Base-by-base conservation (phyloP, 2,113 vertebrate species). In the Connochaetes taurinus region DNA sequence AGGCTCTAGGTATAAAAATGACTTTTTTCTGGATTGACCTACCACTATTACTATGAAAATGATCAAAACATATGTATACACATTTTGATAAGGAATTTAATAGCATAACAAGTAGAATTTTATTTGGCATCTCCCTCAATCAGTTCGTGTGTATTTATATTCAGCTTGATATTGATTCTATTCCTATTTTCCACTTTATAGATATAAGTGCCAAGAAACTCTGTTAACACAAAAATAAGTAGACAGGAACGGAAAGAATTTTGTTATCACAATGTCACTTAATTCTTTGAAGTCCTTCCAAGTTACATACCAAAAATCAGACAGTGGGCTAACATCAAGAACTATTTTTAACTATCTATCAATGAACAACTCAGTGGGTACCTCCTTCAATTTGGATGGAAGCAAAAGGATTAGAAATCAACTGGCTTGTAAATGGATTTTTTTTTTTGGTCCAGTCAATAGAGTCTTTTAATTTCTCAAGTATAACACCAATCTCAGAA, bases 331-430 rank as follows among this genome's bases (percentile, higher is more conserved):
- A 85, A 57, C 78, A 96, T 25, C 76, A 60, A 94, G 74, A 84
- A 74, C 64, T 94, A 85, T 88, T 86, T 87, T 94, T n/a, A 97
- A 93, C 62, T 94, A 16, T 80, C 62, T 55, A 76, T 87, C 67
- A 62, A 62, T 13, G 50, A 86, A 95, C 57, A 95, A 71, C 64
- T 57, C 82, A 96, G 64, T 83, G 53, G 64, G 36, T 92, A 5
- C 33, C 76, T 60, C 76, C 45, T 88, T 91, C 62, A 62, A 57
- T 93, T 67, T 94, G 40, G 86, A 8, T 76, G 33, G 81, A 91
- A 88, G 31, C 94, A 96, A 95, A 23, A 87, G 58, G 53, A 91
- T 89, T 78, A 91, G 87, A 96, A 95, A 71, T 71, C 84, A 78
- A 84, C 82, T 25, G n/a, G 64, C 58, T 87, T 89, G 50, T 76